Base-by-base conservation (phyloP, 2,888 invertebrate species). In the Tinea pellionella region DNA sequence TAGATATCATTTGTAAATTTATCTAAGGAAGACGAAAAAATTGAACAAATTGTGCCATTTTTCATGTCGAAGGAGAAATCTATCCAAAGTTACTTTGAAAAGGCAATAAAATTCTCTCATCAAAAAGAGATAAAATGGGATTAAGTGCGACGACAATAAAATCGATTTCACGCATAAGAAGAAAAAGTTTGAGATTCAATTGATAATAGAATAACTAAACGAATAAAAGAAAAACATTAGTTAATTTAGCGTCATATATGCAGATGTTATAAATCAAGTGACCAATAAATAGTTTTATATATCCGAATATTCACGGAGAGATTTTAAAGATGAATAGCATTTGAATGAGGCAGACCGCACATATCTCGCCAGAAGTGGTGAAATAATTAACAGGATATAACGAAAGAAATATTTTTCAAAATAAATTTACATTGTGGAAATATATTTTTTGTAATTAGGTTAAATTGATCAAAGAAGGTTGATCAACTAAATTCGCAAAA, bases 121-220 rank as follows among this genome's bases (percentile, higher is more conserved):
- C 24, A 53, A 53, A 53, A 19, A 24, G 19, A 13, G 6, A 53
- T 53, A 53, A 53, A 53, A 53, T 18, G 19, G 53, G 24, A 53
- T 19, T 18, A 53, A 53, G 53, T 53, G 53, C 18, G 53, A 53
- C 15, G 16, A 53, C 53, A 53, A 51, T 53, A 53, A 53, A 53
- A n/a, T 53, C n/a, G 53, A 53, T 53, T 47, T 47, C 24, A 7
- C 53, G 24, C 53, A 53, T 53, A 53, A n/a, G 18, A 47, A 47
- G 9, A 37, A 37, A 37, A 37, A 37, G 37, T 37, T 37, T 37
- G 9, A 37, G 37, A 37, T 37, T 37, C 37, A 37, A 2, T 2
- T 37, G 37, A 37, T 37, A 37, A 37, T 37, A n/a, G n/a, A 37
- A 2, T 2, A 37, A 37, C 11, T 37, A 24, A 24, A n/a, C n/a